Evolutionary conservation across 2,797 vertebrate genomes (phyloP).

Genomic region (Gymnodraco acuticeps): DNA sequence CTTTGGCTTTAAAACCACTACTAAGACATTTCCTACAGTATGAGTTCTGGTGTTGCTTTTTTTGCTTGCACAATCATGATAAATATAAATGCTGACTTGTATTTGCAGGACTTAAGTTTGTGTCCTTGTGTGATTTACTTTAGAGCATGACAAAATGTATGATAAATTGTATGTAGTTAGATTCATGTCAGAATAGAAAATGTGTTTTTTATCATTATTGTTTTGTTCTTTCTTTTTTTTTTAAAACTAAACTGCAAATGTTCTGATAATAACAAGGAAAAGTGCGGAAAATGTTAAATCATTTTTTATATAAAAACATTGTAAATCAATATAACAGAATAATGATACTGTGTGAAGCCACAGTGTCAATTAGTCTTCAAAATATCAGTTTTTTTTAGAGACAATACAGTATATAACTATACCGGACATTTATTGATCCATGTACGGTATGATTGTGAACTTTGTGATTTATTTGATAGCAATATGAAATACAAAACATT

Average conservation of each 20-base stretch:
- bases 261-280: not conserved
- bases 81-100: not conserved
- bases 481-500: not conserved
- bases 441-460: not conserved
- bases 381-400: too few relatives aligned
- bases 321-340: too few relatives aligned
- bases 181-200: not conserved
- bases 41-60: not conserved
- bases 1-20: slow-evolving; percentile 35
- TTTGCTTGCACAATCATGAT: not conserved
- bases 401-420: too few relatives aligned
- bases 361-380: not conserved
- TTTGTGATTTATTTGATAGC: not conserved
- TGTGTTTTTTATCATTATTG: not conserved
- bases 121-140: not conserved
- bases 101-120: not conserved
- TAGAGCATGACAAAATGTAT: not conserved
- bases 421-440: not conserved
- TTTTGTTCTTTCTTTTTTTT: not conserved
- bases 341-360: not conserved
- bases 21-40: not conserved
- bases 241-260: not conserved
- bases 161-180: not conserved
- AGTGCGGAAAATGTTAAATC: not conserved
- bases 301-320: too few relatives aligned